Evolutionary conservation across 2,888 invertebrate species (phyloP), one percentile per base, ranked within the genome.

Genomic region (Hirtodrosophila confusa): DNA sequence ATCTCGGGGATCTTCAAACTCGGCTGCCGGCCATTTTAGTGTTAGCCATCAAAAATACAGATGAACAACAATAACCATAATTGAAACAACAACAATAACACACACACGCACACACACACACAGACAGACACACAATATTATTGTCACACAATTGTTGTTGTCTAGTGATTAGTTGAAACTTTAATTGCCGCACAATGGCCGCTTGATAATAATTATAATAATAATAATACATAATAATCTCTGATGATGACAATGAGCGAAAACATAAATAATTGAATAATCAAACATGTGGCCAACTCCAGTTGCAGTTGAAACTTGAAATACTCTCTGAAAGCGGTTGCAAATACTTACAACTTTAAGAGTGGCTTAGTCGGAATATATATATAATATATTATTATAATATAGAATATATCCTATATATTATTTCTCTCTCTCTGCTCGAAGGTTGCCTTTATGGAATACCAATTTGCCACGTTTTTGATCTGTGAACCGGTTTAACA

Each of bases 121-220:
- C n/a, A n/a, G n/a, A n/a, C n/a, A n/a, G 55, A 65, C 45, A 54
- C 47, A 17, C 17, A 76, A 87, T 71, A 75, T 78, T 85, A 78
- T 87, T 80, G 80, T 80, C 80, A 82, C 80, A 87, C 69, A 78
- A 61, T 80, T 85, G 69, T 69, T 71, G 69, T 69, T 73, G 73
- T 62, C 41, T 51, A 33, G 53, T 74, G 88, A 83, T 83, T 86
- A 83, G 82, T 88, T 85, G 82, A 86, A 71, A 65, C 80, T 63
- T 86, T 79, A 83, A 83, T 88, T 83, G 82, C 80, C 70, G 73
- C 77, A 83, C 88, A 87, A 87, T 82, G 77, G 68, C 83, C 75
- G 73, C 61, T 66, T 65, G 75, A 80, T 65, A 72, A 58, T 70
- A 64, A 75, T 53, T 37, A 71, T 57, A 62, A 49, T 60, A 58